Percentiles rank a stretch among this genome's conserved stretches.
Conservation (phyloP, 2,888 invertebrate genomes). For the Crematogaster levior region DNA sequence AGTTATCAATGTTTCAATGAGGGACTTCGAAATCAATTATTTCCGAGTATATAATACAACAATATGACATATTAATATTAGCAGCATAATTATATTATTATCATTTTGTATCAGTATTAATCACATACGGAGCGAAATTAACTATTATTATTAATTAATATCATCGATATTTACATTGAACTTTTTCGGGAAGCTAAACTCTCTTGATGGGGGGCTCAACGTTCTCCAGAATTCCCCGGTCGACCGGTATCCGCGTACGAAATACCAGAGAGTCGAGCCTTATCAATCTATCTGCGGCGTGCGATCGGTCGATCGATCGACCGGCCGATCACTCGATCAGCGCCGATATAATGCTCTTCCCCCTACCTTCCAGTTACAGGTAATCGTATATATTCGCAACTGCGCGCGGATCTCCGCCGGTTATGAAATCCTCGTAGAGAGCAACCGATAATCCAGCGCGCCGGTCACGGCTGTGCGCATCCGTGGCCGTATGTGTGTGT, state of each 20-base stretch:
- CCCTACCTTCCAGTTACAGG: neutral
- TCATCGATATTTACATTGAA: neutral
- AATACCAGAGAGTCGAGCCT: conserved; percentile 12
- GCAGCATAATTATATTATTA: neutral
- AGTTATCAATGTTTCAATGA: neutral
- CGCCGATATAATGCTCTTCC: conserved; percentile 14
- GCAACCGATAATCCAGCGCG: conserved; percentile 30
- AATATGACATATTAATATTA: neutral
- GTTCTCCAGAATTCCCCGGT: neutral
- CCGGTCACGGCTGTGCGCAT: conserved; percentile 19
- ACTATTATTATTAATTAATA: neutral
- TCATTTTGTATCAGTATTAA: neutral
- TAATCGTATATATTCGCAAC: conserved; percentile 46
- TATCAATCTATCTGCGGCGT: conserved; percentile 47
- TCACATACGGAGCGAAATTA: neutral
- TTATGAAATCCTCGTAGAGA: conserved; percentile 56
- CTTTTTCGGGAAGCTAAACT: neutral
- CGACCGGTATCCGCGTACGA: neutral
- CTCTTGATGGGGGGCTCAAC: neutral
- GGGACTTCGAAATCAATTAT: neutral
- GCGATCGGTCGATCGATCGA: conserved; percentile 46
- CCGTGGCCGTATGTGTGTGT: neutral
- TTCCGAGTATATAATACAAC: neutral
- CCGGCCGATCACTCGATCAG: conserved; percentile 9
- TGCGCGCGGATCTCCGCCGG: conserved; percentile 43